Evolutionary conservation across 2,797 vertebrate genomes (phyloP).

Genomic region (Arnoldichthys spilopterus): DNA sequence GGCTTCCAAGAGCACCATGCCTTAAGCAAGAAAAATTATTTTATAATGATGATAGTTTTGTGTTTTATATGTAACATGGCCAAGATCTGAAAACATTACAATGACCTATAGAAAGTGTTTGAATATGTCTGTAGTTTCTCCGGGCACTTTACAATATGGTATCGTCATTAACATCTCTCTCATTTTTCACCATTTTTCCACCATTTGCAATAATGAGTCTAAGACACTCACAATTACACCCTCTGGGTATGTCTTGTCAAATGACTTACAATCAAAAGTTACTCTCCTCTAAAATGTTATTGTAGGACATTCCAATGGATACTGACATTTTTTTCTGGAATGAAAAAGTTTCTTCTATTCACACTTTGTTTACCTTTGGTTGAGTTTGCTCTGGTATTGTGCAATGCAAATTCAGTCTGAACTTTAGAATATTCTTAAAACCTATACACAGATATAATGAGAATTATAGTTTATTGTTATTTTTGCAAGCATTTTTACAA

Average conservation of each 20-base stretch:
- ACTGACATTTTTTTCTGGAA: background rate
- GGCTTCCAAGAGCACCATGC: constrained; percentile 5
- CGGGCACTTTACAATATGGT: background rate
- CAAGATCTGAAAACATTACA: constrained; percentile 16
- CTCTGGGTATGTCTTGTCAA: background rate
- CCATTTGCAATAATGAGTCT: background rate
- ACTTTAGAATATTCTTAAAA: background rate
- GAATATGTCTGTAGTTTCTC: background rate
- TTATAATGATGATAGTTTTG: constrained; percentile 28
- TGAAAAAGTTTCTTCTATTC: background rate
- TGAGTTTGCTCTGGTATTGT: background rate
- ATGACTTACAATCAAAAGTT: background rate
- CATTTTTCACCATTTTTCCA: background rate
- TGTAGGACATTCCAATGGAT: background rate
- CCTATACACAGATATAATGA: background rate
- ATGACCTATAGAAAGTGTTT: background rate
- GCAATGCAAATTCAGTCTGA: background rate
- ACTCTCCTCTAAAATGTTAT: background rate
- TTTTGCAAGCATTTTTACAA: background rate
- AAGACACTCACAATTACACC: background rate
- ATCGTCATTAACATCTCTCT: background rate
- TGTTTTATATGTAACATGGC: constrained; percentile 8
- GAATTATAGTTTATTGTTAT: background rate
- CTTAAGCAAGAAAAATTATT: constrained; percentile 11
- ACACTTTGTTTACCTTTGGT: background rate